phyloP scores from a whole-genome alignment of 2,113 vertebrate genomes.

The Rattus rattus region DNA sequence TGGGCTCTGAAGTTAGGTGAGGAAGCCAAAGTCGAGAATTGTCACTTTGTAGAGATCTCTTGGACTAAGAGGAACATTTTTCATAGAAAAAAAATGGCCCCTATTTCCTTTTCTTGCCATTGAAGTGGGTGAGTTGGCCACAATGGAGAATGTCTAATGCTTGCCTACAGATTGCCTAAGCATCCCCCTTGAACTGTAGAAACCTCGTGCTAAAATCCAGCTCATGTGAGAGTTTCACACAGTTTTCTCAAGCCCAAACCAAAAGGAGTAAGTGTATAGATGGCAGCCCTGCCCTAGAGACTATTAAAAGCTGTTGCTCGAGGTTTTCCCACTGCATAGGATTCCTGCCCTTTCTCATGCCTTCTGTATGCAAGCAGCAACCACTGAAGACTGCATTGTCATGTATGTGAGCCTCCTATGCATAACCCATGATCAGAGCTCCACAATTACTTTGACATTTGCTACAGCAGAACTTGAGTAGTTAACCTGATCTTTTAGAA shows the following conservation, averaged over 20 bases:
- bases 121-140: background rate
- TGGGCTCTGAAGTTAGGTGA: background rate
- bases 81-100: background rate
- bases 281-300: conserved; percentile 84
- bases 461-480: background rate
- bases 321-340: background rate
- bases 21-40: background rate
- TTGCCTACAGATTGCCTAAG: background rate
- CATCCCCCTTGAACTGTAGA: background rate
- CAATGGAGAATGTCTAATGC: background rate
- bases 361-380: background rate
- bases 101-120: background rate
- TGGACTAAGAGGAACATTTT: background rate
- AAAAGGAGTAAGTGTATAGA: conserved; percentile 12
- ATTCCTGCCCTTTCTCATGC: background rate
- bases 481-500: conserved; percentile 35
- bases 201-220: background rate
- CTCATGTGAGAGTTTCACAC: background rate
- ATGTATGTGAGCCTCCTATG: background rate
- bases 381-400: background rate
- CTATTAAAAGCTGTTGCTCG: conserved; percentile 24
- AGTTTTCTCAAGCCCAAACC: conserved; percentile 48
- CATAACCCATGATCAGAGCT: background rate
- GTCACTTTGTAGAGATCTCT: background rate
- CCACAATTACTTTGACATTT: conserved; percentile 31